phyloP scores from a whole-genome alignment of 2,797 vertebrate genomes.

The Centroberyx gerrardi region DNA sequence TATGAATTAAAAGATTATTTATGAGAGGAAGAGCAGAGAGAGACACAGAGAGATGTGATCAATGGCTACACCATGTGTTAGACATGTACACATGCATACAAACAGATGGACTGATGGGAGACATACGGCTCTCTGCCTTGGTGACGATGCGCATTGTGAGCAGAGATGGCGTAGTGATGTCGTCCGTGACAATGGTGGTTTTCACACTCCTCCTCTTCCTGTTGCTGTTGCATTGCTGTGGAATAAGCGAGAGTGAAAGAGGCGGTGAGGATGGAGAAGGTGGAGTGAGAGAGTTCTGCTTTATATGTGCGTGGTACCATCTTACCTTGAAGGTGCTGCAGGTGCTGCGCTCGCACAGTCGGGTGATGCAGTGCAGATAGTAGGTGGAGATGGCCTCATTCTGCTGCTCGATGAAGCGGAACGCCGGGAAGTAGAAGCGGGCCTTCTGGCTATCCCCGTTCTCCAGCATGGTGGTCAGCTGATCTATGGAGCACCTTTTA shows the following conservation, averaged over 20 bases:
- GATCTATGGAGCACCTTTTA: conserved; percentile 82
- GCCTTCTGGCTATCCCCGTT: conserved; percentile 83
- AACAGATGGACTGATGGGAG: not conserved
- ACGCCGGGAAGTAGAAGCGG: conserved; percentile 83
- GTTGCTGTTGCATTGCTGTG: conserved; percentile 73
- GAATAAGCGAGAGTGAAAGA: conserved; percentile 29
- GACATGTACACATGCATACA: not conserved
- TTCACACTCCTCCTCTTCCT: conserved; percentile 53
- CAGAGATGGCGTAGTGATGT: conserved; percentile 66
- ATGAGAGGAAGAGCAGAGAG: not conserved
- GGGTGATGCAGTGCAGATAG: conserved; percentile 84
- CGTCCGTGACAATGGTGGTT: conserved; percentile 44
- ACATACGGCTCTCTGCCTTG: conserved; percentile 69
- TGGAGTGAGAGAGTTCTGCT: conserved; percentile 33
- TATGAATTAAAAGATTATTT: no score
- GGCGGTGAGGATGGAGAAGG: not conserved
- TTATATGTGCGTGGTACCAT: conserved; percentile 28
- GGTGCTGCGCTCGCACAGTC: conserved; percentile 79
- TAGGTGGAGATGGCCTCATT: conserved; percentile 82
- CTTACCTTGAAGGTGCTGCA: conserved; percentile 80
- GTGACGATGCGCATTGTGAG: conserved; percentile 73
- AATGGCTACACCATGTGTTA: not conserved
- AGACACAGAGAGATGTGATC: not conserved
- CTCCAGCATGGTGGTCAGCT: conserved; percentile 76
- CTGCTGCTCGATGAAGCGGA: conserved; percentile 85